Conservation (phyloP, 30 jellyfish, hydroid and myxozoan genomes). For the Aurelia aurita region DNA sequence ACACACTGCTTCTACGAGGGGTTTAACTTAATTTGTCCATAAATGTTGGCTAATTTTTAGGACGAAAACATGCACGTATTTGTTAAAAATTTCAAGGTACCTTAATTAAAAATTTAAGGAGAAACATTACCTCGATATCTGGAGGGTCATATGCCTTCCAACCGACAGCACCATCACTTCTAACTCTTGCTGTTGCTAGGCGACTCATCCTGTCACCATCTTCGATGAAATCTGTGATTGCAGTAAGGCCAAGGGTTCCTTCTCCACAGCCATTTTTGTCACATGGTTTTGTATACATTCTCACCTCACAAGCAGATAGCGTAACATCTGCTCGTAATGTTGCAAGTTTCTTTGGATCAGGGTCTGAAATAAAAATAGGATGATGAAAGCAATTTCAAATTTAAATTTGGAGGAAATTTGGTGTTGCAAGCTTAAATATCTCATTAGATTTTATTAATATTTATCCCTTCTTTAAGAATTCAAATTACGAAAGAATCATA, state of each 20-base stretch:
- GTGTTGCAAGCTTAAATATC: no score
- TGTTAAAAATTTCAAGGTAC: no score
- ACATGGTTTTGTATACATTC: conserved; percentile 28
- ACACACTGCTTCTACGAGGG: no score
- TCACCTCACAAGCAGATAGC: conserved; percentile 69
- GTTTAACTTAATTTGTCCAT: no score
- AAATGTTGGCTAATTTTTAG: no score
- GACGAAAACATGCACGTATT: no score
- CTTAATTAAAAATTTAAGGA: neutral
- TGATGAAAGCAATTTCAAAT: no score
- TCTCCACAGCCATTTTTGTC: conserved; percentile 56
- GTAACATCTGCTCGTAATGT: conserved; percentile 66
- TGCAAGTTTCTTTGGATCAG: conserved; percentile 79
- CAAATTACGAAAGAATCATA: no score
- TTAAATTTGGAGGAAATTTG: no score
- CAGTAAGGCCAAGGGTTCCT: conserved; percentile 50
- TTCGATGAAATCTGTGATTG: conserved; percentile 64
- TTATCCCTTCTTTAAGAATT: no score
- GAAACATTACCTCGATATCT: conserved; percentile 44
- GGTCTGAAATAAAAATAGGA: conserved; percentile 22
- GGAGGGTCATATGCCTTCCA: conserved; percentile 82
- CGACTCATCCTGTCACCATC: conserved; percentile 72
- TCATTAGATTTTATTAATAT: no score
- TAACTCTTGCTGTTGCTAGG: conserved; percentile 67
- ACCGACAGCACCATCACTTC: conserved; percentile 61